phyloP scores from a whole-genome alignment of 2,113 vertebrate species.

The Cyanoramphus novaezelandiae region DNA sequence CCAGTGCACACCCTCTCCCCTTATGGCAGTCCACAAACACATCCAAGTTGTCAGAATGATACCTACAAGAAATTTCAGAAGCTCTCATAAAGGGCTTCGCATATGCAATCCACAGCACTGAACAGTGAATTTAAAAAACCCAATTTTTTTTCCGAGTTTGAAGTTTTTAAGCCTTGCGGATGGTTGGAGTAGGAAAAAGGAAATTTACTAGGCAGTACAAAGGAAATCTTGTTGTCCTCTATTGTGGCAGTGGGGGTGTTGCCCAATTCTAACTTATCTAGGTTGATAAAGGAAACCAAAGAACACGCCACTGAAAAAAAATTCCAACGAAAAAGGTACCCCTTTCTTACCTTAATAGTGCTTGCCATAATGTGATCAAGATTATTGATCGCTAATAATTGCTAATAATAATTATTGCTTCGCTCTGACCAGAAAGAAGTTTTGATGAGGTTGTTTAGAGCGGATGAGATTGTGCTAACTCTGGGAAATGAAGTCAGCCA shows the following conservation, averaged over 20 bases:
- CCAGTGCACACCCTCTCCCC: slow-evolving; percentile 59
- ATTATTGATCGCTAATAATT: slow-evolving; percentile 84
- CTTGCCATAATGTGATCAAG: slow-evolving; percentile 86
- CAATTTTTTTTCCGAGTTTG: slow-evolving; percentile 83
- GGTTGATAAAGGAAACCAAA: slow-evolving; percentile 78
- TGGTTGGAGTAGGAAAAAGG: slow-evolving; percentile 90
- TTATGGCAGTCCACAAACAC: background rate
- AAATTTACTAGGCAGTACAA: slow-evolving; percentile 89
- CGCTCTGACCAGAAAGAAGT: slow-evolving; percentile 84
- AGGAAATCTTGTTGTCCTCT: slow-evolving; percentile 91
- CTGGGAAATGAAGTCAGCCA: slow-evolving; percentile 95
- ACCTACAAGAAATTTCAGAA: slow-evolving; percentile 60
- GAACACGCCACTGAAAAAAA: slow-evolving; percentile 37
- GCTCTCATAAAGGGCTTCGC: slow-evolving; percentile 63
- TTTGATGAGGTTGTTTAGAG: slow-evolving; percentile 89
- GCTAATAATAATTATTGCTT: slow-evolving; percentile 86
- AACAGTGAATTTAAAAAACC: slow-evolving; percentile 79
- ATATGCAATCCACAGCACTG: slow-evolving; percentile 69
- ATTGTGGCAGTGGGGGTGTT: slow-evolving; percentile 88
- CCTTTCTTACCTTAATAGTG: slow-evolving; percentile 90
- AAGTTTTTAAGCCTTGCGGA: slow-evolving; percentile 86
- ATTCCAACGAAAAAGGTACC: slow-evolving; percentile 51
- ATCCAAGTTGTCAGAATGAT: slow-evolving; percentile 48
- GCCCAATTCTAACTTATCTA: slow-evolving; percentile 84
- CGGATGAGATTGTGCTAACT: slow-evolving; percentile 95